Base-by-base conservation (phyloP, 1,140 invertebrate species). In the Drosophila sturtevanti region DNA sequence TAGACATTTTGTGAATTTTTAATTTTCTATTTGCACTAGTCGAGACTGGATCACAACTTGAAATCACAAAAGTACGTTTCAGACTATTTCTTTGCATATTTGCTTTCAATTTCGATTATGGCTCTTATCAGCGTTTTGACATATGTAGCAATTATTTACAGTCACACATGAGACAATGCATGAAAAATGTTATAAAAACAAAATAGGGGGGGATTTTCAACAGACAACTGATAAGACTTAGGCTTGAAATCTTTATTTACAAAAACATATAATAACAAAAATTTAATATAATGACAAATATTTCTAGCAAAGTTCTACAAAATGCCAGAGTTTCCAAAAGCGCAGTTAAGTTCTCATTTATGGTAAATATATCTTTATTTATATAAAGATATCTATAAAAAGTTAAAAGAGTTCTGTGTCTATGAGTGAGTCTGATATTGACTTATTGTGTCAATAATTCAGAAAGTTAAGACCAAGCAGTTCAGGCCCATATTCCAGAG, bases 41-140 rank as follows among this genome's bases (percentile, higher is more conserved):
- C 3, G 12, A 21, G 7, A 16, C 10, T 56, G n/a, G 14, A 44
- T 7, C 27, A 51, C 62, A 60, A 79, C 70, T 70, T 22, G 37
- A n/a, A 68, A 21, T 37, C 9, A 62, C 34, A 34, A 55, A 76
- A 59, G 75, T 54, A 48, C 63, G 59, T 66, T 65, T 65, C 18
- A 68, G 44, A 87, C 82, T 86, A 66, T 11, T 11, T 14, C 27
- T 67, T 14, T 34, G 37, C 34, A 21, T 7, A 38, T 27, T 54
- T 44, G 48, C 10, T 18, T 61, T 61, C 24, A 14, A n/a, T 68
- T 27, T 21, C 31, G 52, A 12, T 44, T 11, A 16, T 9, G 41
- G 7, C 22, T 48, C 62, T 77, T 77, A 77, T 77, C 74, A 72
- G 34, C 4, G 34, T 16, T 10, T 44, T 9, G 41, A 9, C n/a